Evolutionary conservation across 2,113 vertebrate species (phyloP), one percentile per base, ranked within the genome.

Genomic region (Myanophis thanlyinensis): DNA sequence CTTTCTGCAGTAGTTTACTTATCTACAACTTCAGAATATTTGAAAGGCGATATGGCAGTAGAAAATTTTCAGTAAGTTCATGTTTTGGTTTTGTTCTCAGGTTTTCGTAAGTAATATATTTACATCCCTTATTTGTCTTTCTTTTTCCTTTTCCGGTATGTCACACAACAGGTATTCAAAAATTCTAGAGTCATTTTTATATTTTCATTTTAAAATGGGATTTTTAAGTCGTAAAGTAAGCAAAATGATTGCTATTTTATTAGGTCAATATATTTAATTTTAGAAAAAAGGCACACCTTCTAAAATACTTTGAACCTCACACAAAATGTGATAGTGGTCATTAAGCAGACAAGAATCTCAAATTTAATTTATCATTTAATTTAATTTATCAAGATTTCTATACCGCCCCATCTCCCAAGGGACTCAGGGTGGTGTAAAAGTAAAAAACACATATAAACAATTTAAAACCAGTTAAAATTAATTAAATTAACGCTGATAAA

Each of bases 11-110:
- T 95, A 97, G 98, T 94, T 95, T 98, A 80, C 98, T 98, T 53
- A 98, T 98, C 95, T 98, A 98, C 96, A 98, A 98, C 96, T 98
- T 98, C 56, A 98, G 98, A 94, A 98, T 98, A 97, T 98, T 98
- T 97, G 98, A 98, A 97, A 98, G 98, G 97, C 97, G 98, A 97
- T 98, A 98, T 6, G 98, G 98, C 93, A 98, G 98, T 96, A 97
- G 97, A 96, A 98, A 98, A 97, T 98, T 98, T 97, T 97, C 98
- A 47, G 98, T 98, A 97, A 98, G 97, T 97, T 94, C 59, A 51
- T 90, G 40, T 92, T 94, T 54, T 35, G 15, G 18, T 80, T 92
- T 56, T 62, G n/a, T 47, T 51, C 30, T 89, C 51, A 11, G 20
- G 10, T 48, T 89, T 89, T 85, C 20, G 27, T 2, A 59, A 18